Percentiles rank a stretch among this genome's conserved stretches.
phyloP scores from a whole-genome alignment of 1,140 invertebrate genomes.

The Drosophila bocqueti region DNA sequence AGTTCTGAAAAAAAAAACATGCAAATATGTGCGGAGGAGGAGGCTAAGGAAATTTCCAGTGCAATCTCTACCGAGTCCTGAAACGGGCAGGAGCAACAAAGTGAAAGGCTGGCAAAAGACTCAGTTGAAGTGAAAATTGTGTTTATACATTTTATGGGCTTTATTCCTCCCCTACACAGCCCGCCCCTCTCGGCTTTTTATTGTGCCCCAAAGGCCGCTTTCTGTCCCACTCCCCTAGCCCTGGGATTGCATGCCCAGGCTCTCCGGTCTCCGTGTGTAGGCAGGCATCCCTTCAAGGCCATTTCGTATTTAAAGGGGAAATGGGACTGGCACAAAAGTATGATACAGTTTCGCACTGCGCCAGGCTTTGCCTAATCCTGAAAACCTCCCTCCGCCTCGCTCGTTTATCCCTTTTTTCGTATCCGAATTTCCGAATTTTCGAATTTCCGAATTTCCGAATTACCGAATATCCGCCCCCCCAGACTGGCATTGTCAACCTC shows the following conservation, averaged over 20 bases:
- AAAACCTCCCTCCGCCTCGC: neutral
- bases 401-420: conserved; percentile 3
- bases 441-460: neutral
- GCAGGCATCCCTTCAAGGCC: neutral
- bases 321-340: conserved; percentile 51
- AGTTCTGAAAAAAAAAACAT: neutral
- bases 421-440: neutral
- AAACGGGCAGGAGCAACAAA: conserved; percentile 2
- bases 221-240: neutral
- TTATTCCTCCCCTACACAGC: neutral
- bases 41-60: neutral
- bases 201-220: conserved; percentile 55
- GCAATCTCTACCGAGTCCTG: neutral
- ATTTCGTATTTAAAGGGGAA: conserved; percentile 40
- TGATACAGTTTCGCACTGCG: conserved; percentile 49
- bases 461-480: neutral
- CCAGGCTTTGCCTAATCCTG: conserved; percentile 33
- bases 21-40: neutral
- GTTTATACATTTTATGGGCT: conserved; percentile 64
- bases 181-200: conserved; percentile 9
- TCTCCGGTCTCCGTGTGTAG: too few relatives aligned
- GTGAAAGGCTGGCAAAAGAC: conserved; percentile 54
- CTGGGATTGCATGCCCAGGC: conserved; percentile 1
- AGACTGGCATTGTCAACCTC: conserved; percentile 12
- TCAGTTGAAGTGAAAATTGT: conserved; percentile 65